A percentile compares a stretch with the other conserved stretches of the same genome.
phyloP scores from a whole-genome alignment of 1,140 invertebrate genomes.

The Watersipora subatra region DNA sequence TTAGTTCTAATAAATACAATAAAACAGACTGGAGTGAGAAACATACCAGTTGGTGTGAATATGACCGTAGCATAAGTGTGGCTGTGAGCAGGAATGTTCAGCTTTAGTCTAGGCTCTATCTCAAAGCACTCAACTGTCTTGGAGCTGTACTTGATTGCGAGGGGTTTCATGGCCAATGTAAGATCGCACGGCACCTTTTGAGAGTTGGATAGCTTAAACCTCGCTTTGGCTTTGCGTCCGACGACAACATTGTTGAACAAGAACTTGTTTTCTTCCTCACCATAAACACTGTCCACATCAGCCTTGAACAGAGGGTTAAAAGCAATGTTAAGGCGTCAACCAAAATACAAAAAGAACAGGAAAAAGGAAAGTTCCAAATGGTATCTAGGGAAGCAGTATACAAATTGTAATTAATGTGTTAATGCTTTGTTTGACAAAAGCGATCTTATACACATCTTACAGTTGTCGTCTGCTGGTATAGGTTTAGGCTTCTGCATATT shows the following conservation, averaged over 20 bases:
- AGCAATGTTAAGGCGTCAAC: background rate
- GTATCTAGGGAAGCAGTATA: too few relatives aligned
- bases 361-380: too few relatives aligned
- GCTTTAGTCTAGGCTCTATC: conserved; percentile 27
- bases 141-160: conserved; percentile 14
- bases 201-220: conserved; percentile 38
- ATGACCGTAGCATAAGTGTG: conserved; percentile 34
- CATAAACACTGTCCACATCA: conserved; percentile 35
- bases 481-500: conserved; percentile 33
- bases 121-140: conserved; percentile 33
- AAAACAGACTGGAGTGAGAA: too few relatives aligned
- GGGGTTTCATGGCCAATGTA: conserved; percentile 25
- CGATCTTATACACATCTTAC: too few relatives aligned
- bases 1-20: too few relatives aligned
- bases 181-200: conserved; percentile 40
- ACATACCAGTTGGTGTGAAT: conserved; percentile 37
- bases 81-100: conserved; percentile 34
- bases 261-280: conserved; percentile 37
- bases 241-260: conserved; percentile 41
- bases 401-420: too few relatives aligned
- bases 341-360: background rate
- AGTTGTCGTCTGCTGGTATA: conserved; percentile 30
- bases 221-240: conserved; percentile 33
- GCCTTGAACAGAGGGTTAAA: conserved; percentile 12
- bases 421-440: too few relatives aligned